phyloP scores from a whole-genome alignment of 2,113 vertebrate species.

The Nerophis lumbriciformis region DNA sequence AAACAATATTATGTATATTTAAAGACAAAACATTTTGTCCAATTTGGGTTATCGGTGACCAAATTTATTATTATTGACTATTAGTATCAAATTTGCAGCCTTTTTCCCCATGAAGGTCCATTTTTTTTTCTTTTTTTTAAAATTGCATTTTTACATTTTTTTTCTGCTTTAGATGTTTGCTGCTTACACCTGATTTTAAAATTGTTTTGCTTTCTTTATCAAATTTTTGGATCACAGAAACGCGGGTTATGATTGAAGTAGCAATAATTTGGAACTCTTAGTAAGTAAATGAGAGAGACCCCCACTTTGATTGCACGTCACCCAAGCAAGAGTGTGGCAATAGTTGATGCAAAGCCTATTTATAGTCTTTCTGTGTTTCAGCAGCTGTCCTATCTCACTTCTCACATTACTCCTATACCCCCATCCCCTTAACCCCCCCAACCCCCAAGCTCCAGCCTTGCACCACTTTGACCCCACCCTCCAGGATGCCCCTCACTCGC shows the following conservation, averaged over 20 bases:
- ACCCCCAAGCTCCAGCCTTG: constrained; percentile 35
- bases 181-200: too few relatives aligned
- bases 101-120: too few relatives aligned
- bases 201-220: not conserved
- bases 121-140: too few relatives aligned
- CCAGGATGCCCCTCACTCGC: constrained; percentile 24
- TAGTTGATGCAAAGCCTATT: constrained; percentile 68
- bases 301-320: constrained; percentile 20
- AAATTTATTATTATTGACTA: too few relatives aligned
- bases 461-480: constrained; percentile 40
- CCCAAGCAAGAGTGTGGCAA: constrained; percentile 27
- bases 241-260: not conserved
- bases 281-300: constrained; percentile 6
- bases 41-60: too few relatives aligned
- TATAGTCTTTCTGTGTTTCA: constrained; percentile 71
- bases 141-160: too few relatives aligned
- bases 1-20: too few relatives aligned
- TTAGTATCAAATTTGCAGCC: too few relatives aligned
- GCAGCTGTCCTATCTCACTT: constrained; percentile 77
- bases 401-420: constrained; percentile 43
- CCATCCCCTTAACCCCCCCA: constrained; percentile 4
- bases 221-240: not conserved
- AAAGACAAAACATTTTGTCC: too few relatives aligned
- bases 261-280: not conserved
- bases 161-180: too few relatives aligned